Evolutionary conservation across 2,113 vertebrate genomes (phyloP), one percentile per base, ranked within the genome.

Genomic region (Alligator sinensis): DNA sequence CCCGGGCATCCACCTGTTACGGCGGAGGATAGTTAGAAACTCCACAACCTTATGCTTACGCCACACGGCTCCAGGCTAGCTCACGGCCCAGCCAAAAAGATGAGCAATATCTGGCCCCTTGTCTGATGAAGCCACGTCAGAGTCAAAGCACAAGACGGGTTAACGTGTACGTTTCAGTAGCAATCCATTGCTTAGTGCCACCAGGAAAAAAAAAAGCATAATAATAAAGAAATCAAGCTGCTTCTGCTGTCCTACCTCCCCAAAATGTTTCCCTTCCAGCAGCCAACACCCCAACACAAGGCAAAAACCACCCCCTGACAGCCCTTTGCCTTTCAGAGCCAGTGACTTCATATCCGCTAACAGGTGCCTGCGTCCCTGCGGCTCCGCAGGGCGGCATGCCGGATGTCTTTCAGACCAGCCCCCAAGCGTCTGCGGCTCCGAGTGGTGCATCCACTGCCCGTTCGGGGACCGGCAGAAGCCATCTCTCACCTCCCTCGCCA

Each of bases 151-250:
- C 57, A 60, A 10, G 4, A 72, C 30, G 47, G 60, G 59, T 55
- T 89, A 91, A 82, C 75, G 77, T 66, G 88, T 86, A 79, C 79
- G 61, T 87, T 84, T 72, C 77, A 92, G 77, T 86, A 82, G 28
- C 55, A 76, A 82, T 82, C 60, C 63, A 75, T 89, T 76, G 77
- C 54, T 89, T 77, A n/a, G 28, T 54, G 30, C 59, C 82, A 74
- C 81, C 30, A 54, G 80, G 91, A 81, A 70, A 81, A 25, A 66
- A 80, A 84, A 12, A 63, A 30, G 17, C 17, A 47, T 47, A 9
- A 47, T 47, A 47, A 47, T 47, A 47, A 47, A 22, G 30, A 74
- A 13, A 74, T 74, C 70, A 9, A 47, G 47, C 47, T 74, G 70
- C 47, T 47, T 74, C 24, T 21, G 38, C 70, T 9, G 21, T 25